Base-by-base conservation (phyloP, 2,797 vertebrate species). In the Sylvia borin region DNA sequence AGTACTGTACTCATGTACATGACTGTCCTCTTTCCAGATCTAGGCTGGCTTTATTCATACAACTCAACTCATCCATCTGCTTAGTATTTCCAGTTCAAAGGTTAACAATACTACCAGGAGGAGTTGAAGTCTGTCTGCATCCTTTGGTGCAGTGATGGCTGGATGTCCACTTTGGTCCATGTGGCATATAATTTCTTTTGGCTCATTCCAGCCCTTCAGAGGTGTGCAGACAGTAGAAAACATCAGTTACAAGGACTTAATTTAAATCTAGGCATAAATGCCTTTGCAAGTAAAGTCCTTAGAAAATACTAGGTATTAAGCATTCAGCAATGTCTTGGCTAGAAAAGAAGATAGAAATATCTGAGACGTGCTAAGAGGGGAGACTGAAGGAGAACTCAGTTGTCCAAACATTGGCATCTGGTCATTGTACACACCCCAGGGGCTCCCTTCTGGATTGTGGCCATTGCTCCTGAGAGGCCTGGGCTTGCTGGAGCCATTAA, bases 211-310 rank as follows among this genome's bases (percentile, higher is more conserved):
- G 47, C 58, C 62, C 9, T 78, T 85, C 75, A 62, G 43, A 88
- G 18, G 43, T 68, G 31, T 81, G 21, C 57, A 68, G 62, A 32
- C 31, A 67, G 62, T 11, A 81, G 58, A 58, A 94, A 93, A 76
- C 10, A 66, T 53, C 32, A 53, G 7, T 60, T 73, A 31, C 40
- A 76, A 50, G 31, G 40, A 20, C 26, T 62, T 73, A 47, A 24
- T n/a, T 27, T 89, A 87, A 78, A 86, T 84, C 53, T 75, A 53
- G 15, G 43, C 27, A 76, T 84, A 73, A 81, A 76, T 73, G 24
- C 26, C 60, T 85, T 82, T 91, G 38, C 68, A 95, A 82, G 21
- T 47, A 76, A 92, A 91, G 85, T 86, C 70, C 45, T 92, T 73
- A 64, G 60, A 60, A 90, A 90, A 57, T 31, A 50, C 29, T 42